Percentiles rank a stretch among this genome's conserved stretches.
These are phyloP conservation scores for Apodemus agrarius DNA, from an alignment of 2,797 vertebrate species.

Conservation along the genomic window DNA sequence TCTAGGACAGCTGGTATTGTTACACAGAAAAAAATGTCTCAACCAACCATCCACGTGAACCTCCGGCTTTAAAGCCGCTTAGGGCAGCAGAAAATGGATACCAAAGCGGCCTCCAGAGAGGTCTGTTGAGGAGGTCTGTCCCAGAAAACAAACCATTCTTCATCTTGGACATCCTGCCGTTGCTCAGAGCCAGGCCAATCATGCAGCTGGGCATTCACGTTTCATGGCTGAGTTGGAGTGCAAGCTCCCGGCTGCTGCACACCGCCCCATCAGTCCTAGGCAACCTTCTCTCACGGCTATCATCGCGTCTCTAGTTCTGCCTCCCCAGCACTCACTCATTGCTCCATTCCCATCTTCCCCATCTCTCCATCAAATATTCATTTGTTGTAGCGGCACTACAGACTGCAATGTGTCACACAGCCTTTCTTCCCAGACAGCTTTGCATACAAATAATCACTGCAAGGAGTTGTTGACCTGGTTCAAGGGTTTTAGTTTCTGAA, in stretches of 20 bases:
- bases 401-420: neutral
- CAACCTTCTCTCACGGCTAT: neutral
- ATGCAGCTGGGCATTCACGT: neutral
- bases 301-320: neutral
- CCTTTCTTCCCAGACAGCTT: neutral
- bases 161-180: neutral
- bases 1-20: neutral
- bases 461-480: neutral
- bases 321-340: neutral
- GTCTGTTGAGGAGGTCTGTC: neutral
- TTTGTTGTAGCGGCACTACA: neutral
- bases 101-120: neutral
- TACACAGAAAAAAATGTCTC: neutral
- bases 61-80: neutral
- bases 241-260: neutral
- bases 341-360: neutral
- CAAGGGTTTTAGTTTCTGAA: neutral
- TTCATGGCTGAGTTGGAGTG: neutral
- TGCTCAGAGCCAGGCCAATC: neutral
- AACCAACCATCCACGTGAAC: neutral
- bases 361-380: neutral
- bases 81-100: neutral
- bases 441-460: neutral
- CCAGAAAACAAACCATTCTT: neutral
- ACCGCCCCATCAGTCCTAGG: neutral